These are phyloP conservation scores for Helarctos malayanus DNA, from an alignment of 2,797 vertebrate species.

Conservation along the genomic window DNA sequence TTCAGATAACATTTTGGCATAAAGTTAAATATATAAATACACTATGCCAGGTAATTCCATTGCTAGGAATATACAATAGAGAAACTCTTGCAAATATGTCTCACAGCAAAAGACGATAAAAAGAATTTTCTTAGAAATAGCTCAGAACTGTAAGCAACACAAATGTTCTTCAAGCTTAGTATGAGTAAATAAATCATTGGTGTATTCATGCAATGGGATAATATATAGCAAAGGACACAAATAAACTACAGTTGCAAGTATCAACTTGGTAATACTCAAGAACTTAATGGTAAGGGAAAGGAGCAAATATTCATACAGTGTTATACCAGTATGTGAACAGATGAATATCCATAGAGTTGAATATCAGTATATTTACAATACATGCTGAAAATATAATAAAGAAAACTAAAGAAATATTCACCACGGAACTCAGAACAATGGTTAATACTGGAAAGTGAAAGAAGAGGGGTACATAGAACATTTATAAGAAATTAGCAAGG, in stretches of 20 bases:
- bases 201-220: neutral
- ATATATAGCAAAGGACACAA: neutral
- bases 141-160: neutral
- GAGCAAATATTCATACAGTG: neutral
- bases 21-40: neutral
- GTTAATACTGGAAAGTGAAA: neutral
- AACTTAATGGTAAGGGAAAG: neutral
- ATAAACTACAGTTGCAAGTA: neutral
- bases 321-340: neutral
- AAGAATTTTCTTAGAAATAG: neutral
- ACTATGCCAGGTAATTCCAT: neutral
- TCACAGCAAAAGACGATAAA: neutral
- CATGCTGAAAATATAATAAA: neutral
- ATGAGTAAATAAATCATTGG: neutral
- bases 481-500: neutral
- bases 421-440: neutral
- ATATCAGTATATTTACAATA: neutral
- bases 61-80: neutral
- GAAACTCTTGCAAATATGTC: neutral
- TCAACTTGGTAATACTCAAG: neutral
- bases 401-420: neutral
- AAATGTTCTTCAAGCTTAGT: neutral
- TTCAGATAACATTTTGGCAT: neutral
- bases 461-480: neutral
- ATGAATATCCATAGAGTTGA: neutral